A percentile compares a stretch with the other conserved stretches of the same genome.
Evolutionary conservation across 2,113 vertebrate species (phyloP).

Genomic region (Fulmarus glacialis): DNA sequence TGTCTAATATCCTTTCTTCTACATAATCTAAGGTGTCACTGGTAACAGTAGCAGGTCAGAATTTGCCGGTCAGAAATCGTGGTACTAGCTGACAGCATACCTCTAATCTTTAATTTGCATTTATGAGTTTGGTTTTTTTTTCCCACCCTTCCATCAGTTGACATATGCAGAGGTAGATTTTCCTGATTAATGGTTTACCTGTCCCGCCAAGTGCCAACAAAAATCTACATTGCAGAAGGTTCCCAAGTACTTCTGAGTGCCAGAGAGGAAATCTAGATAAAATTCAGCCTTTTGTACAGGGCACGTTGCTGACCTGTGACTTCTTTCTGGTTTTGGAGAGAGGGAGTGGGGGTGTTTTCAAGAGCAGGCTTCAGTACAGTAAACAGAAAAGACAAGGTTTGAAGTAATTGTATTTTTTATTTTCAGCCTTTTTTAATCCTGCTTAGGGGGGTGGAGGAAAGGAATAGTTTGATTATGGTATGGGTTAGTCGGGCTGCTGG

Average conservation of each 20-base stretch:
- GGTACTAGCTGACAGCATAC: background rate
- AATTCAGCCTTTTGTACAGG: conserved; percentile 11
- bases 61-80: background rate
- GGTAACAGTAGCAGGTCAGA: background rate
- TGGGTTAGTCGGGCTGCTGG: background rate
- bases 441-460: background rate
- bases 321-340: conserved; percentile 13
- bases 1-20: background rate
- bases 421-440: background rate
- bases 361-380: background rate
- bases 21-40: background rate
- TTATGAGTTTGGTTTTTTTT: background rate
- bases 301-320: background rate
- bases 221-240: conserved; percentile 15
- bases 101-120: conserved; percentile 20
- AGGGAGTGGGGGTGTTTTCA: background rate
- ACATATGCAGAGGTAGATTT: background rate
- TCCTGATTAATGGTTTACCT: conserved; percentile 56
- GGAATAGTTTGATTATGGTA: background rate
- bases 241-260: conserved; percentile 16
- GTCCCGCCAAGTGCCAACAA: conserved; percentile 22
- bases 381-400: background rate
- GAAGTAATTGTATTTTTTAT: background rate
- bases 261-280: conserved; percentile 21
- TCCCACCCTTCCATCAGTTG: background rate